Conservation (phyloP, 2,888 invertebrate genomes). For the Adelognathus sp. region DNA sequence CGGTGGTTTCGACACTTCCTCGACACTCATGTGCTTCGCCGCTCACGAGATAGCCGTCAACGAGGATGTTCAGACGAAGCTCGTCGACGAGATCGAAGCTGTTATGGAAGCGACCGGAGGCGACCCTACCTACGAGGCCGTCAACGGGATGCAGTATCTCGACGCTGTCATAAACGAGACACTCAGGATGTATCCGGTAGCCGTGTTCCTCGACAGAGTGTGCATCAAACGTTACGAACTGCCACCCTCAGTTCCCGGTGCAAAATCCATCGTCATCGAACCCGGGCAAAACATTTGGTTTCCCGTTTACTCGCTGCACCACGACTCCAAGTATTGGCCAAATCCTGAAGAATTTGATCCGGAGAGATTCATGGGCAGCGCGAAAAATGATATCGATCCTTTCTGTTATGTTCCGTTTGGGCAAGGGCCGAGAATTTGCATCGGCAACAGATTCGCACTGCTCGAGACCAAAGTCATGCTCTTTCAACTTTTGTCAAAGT, state of each 20-base stretch:
- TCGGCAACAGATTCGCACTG: conserved; percentile 80
- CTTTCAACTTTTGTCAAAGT: conserved; percentile 65
- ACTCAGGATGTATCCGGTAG: conserved; percentile 68
- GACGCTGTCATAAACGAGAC: conserved; percentile 82
- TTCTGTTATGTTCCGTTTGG: conserved; percentile 64
- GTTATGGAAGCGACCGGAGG: conserved; percentile 64
- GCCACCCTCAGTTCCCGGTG: conserved; percentile 69
- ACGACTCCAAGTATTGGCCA: conserved; percentile 76
- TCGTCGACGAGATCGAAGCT: conserved; percentile 76
- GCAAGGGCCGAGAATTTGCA: conserved; percentile 73
- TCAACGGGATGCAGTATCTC: conserved; percentile 82
- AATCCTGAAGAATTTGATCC: conserved; percentile 80
- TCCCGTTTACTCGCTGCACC: conserved; percentile 72
- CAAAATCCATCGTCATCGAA: conserved; percentile 69
- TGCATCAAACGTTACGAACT: conserved; percentile 73
- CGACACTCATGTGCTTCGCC: conserved; percentile 67
- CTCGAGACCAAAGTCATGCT: conserved; percentile 68
- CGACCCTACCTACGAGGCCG: conserved; percentile 79
- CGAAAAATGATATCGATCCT: conserved; percentile 21
- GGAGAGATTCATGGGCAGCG: conserved; percentile 71
- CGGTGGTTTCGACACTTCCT: conserved; percentile 71
- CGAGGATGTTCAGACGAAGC: conserved; percentile 79
- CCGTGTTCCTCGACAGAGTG: conserved; percentile 69
- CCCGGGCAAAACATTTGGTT: conserved; percentile 72
- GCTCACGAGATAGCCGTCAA: conserved; percentile 74